Conservation (phyloP, 1,140 invertebrate species). For the Nebria ingens region DNA sequence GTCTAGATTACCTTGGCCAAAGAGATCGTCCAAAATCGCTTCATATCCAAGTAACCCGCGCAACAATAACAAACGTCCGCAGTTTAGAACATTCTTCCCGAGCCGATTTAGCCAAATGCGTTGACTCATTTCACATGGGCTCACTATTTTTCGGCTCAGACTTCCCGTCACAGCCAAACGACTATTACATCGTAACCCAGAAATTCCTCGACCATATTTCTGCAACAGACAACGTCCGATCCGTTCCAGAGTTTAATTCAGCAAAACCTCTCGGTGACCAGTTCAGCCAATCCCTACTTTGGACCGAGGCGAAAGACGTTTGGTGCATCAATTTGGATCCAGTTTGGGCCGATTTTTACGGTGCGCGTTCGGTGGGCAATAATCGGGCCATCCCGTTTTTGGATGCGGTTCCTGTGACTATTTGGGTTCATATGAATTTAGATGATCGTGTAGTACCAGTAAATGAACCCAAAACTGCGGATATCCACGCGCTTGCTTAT, state of each 20-base stretch:
- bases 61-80: slow-evolving; percentile 68
- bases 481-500: slow-evolving; percentile 59
- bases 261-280: slow-evolving; percentile 14
- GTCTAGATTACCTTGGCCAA: slow-evolving; percentile 56
- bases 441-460: slow-evolving; percentile 22
- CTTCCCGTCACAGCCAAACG: slow-evolving; percentile 56
- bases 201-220: slow-evolving; percentile 64
- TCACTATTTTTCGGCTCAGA: slow-evolving; percentile 60
- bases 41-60: slow-evolving; percentile 70
- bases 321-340: slow-evolving; percentile 85
- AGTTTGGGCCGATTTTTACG: slow-evolving; percentile 84
- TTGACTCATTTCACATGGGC: slow-evolving; percentile 61
- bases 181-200: slow-evolving; percentile 59
- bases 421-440: slow-evolving; percentile 56
- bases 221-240: slow-evolving; percentile 39
- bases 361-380: slow-evolving; percentile 58
- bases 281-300: slow-evolving; percentile 57
- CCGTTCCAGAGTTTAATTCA: slow-evolving; percentile 17
- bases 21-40: slow-evolving; percentile 71
- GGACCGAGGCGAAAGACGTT: slow-evolving; percentile 72
- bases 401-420: slow-evolving; percentile 78
- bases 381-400: slow-evolving; percentile 74
- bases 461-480: slow-evolving; percentile 33
- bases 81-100: slow-evolving; percentile 55
- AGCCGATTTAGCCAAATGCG: slow-evolving; percentile 58